Evolutionary conservation across 1,140 invertebrate genomes (phyloP).

Genomic region (Drosophila kikkawai): DNA sequence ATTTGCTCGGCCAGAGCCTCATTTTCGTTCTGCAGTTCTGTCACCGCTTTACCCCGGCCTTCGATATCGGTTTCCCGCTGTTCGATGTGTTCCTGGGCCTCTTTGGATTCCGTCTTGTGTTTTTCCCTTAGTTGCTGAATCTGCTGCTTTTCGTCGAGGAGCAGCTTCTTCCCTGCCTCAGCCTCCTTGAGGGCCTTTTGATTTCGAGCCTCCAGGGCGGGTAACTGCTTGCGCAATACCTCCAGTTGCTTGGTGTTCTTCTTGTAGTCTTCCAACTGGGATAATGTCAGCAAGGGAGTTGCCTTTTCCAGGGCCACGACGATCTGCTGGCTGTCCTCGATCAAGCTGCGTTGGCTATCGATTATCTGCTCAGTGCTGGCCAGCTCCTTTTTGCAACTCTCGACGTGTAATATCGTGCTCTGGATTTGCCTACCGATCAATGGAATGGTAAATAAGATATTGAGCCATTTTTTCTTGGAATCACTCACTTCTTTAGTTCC

Average conservation of each 20-base stretch:
- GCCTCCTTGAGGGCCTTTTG: constrained; percentile 1
- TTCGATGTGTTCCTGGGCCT: constrained; percentile 15
- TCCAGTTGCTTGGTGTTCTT: constrained; percentile 45
- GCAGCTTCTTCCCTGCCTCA: constrained; percentile 19
- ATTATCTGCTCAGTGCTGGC: constrained; percentile 28
- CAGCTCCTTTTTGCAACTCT: constrained; percentile 44
- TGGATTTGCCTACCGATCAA: constrained; percentile 39
- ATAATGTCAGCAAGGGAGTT: constrained; percentile 28
- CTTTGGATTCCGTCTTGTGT: neutral
- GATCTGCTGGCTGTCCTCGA: constrained; percentile 43
- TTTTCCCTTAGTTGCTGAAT: constrained; percentile 3
- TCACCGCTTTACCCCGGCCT: neutral
- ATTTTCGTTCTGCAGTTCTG: constrained; percentile 2
- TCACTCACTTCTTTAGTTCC: constrained; percentile 41
- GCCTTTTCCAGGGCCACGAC: constrained; percentile 45
- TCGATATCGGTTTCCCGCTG: constrained; percentile 2
- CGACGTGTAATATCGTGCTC: constrained; percentile 13
- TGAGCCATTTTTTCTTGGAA: neutral
- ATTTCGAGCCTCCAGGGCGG: constrained; percentile 1
- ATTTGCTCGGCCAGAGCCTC: constrained; percentile 1
- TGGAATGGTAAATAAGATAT: neutral
- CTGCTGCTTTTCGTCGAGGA: constrained; percentile 12
- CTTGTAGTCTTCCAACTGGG: constrained; percentile 40
- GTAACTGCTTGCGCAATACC: constrained; percentile 24
- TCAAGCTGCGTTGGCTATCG: constrained; percentile 41